Conservation (phyloP, 1,140 invertebrate species). For the Lithobius niger region DNA sequence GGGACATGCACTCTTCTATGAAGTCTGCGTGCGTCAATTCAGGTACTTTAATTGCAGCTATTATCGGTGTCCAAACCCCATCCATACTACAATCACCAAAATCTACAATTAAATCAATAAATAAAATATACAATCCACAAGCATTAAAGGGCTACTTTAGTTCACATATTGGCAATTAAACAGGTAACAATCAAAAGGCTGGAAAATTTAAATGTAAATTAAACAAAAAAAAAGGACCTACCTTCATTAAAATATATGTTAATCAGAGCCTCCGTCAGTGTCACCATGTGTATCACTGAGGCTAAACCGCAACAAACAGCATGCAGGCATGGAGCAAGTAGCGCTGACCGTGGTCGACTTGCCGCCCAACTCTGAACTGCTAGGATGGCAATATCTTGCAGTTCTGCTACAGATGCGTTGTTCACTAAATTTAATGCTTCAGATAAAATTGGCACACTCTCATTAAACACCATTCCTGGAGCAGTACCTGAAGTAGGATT, state of each 20-base stretch:
- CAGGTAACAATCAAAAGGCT: too few relatives aligned
- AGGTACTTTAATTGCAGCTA: slow-evolving; percentile 22
- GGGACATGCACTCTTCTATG: slow-evolving; percentile 20
- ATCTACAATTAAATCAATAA: too few relatives aligned
- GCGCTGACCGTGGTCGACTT: slow-evolving; percentile 25
- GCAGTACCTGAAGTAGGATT: too few relatives aligned
- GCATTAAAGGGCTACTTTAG: too few relatives aligned
- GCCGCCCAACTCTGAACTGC: slow-evolving; percentile 21
- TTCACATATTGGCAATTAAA: too few relatives aligned
- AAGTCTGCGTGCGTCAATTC: slow-evolving; percentile 27
- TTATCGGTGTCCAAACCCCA: slow-evolving; percentile 10
- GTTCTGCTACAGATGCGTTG: slow-evolving; percentile 14
- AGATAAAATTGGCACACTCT: slow-evolving; percentile 14
- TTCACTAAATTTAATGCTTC: slow-evolving; percentile 11
- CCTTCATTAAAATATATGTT: slow-evolving; percentile 26
- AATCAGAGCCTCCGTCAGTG: slow-evolving; percentile 28
- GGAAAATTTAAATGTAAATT: too few relatives aligned
- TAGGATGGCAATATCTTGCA: slow-evolving; percentile 18
- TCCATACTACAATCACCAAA: too few relatives aligned
- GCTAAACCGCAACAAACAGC: slow-evolving; percentile 26
- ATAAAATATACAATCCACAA: too few relatives aligned
- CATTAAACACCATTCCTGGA: slow-evolving; percentile 7
- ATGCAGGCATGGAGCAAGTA: slow-evolving; percentile 26
- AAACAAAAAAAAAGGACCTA: slow-evolving; percentile 15
- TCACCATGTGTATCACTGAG: slow-evolving; percentile 25